Percentiles rank a stretch among this genome's conserved stretches.
These are phyloP conservation scores for Ariolimax columbianus DNA, from an alignment of 2,888 invertebrate genomes.

Conservation along the genomic window DNA sequence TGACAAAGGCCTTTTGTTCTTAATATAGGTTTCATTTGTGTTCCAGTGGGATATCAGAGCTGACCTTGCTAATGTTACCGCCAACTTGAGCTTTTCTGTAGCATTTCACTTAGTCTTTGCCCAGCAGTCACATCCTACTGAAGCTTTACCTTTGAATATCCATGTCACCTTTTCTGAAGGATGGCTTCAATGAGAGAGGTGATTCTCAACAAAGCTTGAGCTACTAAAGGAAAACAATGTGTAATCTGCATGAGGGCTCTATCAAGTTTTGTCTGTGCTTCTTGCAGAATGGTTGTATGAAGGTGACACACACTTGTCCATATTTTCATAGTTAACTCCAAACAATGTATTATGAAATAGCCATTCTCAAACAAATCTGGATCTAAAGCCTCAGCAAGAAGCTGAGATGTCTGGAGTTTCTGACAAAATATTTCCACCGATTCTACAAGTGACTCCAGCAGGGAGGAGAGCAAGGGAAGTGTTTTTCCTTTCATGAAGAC, in stretches of 20 bases:
- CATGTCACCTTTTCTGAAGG: constrained; percentile 29
- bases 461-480: background rate
- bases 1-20: too few species aligned
- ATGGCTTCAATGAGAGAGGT: constrained; percentile 38
- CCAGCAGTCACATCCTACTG: too few species aligned
- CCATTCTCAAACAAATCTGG: constrained; percentile 33
- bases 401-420: background rate
- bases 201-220: constrained; percentile 33
- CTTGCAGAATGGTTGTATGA: constrained; percentile 1
- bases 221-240: constrained; percentile 31
- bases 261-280: constrained; percentile 33
- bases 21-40: too few species aligned
- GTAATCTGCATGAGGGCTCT: background rate
- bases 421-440: constrained; percentile 31
- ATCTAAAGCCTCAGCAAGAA: background rate
- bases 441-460: constrained; percentile 38
- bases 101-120: too few species aligned
- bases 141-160: too few species aligned
- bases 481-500: constrained; percentile 34
- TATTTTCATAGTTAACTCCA: constrained; percentile 26
- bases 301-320: constrained; percentile 9
- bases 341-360: constrained; percentile 22
- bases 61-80: too few species aligned
- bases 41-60: too few species aligned
- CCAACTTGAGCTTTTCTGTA: too few species aligned